Conservation (phyloP, 2,888 invertebrate genomes). For the Griposia aprilina region DNA sequence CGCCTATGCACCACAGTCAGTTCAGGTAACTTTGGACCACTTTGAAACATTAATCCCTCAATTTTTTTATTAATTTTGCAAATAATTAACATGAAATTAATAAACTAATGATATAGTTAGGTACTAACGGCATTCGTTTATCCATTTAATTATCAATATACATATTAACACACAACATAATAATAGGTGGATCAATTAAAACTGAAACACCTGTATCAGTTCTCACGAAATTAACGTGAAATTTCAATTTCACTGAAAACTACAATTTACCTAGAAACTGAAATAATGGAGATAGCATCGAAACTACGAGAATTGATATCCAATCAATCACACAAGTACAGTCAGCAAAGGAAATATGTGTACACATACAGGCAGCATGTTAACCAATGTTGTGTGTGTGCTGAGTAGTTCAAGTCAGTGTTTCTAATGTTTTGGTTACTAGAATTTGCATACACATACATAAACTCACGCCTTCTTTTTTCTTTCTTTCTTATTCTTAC, state of each 20-base stretch:
- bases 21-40: background rate
- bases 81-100: background rate
- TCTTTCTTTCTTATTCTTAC: too few species aligned
- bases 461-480: too few species aligned
- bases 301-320: slow-evolving; percentile 16
- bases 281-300: slow-evolving; percentile 5
- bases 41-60: too few species aligned
- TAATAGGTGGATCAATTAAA: slow-evolving; percentile 11
- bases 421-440: too few species aligned
- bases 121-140: background rate
- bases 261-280: slow-evolving; percentile 22
- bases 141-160: background rate
- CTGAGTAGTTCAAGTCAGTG: too few species aligned
- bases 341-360: background rate
- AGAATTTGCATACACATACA: too few species aligned
- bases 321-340: slow-evolving; percentile 28
- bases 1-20: background rate
- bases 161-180: background rate
- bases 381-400: background rate
- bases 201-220: slow-evolving; percentile 12
- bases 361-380: background rate
- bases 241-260: slow-evolving; percentile 7
- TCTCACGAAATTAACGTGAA: slow-evolving; percentile 15
- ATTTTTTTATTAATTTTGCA: background rate
- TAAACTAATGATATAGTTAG: background rate